Conservation (phyloP, 1,140 invertebrate species). For the Aplysia californica region DNA sequence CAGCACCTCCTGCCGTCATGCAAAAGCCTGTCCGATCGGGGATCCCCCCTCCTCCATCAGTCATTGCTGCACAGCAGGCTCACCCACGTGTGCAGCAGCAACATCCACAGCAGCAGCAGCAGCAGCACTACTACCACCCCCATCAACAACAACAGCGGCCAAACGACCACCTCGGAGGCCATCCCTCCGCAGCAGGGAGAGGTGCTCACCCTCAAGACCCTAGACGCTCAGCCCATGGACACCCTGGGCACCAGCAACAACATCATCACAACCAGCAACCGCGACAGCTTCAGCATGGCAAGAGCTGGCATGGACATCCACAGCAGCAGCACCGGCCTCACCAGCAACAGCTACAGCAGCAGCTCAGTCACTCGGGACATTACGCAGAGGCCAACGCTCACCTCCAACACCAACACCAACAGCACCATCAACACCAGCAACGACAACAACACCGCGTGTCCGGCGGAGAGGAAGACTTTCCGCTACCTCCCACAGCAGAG, state of each 20-base stretch:
- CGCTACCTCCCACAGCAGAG: conserved; percentile 49
- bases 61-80: conserved; percentile 13
- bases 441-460: not conserved
- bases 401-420: conserved; percentile 71
- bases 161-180: not conserved
- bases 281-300: conserved; percentile 22
- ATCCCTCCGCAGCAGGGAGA: not conserved
- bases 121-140: not conserved
- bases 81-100: not conserved
- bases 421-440: conserved; percentile 80
- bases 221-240: conserved; percentile 29
- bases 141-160: not conserved
- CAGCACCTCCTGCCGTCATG: conserved; percentile 21
- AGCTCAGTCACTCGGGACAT: conserved; percentile 8
- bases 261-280: conserved; percentile 3
- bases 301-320: conserved; percentile 34
- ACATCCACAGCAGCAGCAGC: not conserved
- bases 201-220: not conserved
- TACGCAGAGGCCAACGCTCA: not conserved
- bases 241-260: conserved; percentile 27
- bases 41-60: conserved; percentile 33
- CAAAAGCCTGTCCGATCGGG: conserved; percentile 21
- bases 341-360: conserved; percentile 25
- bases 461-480: conserved; percentile 42
- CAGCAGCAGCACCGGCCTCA: not conserved